A percentile compares a stretch with the other conserved stretches of the same genome.
Conservation (phyloP, 2,797 vertebrate species). For the Cynodonichthys magdalenae region DNA sequence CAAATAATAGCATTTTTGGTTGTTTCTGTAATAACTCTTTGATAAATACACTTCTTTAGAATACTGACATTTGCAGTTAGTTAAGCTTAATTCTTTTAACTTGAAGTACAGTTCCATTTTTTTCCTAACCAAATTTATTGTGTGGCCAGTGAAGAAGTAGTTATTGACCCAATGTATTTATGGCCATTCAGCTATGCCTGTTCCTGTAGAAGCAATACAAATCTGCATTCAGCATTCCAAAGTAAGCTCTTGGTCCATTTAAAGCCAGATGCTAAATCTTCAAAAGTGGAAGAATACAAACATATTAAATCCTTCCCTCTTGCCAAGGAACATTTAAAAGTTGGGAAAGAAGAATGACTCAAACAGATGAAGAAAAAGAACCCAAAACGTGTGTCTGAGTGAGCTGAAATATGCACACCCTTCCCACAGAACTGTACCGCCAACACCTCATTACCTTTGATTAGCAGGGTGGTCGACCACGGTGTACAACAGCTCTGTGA, state of each 20-base stretch:
- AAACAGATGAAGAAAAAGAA: slow-evolving; percentile 29
- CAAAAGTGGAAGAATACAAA: slow-evolving; percentile 36
- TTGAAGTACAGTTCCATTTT: background rate
- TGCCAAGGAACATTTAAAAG: slow-evolving; percentile 42
- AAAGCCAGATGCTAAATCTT: slow-evolving; percentile 51
- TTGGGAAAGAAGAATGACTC: slow-evolving; percentile 29
- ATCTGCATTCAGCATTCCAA: slow-evolving; percentile 47
- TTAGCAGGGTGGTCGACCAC: slow-evolving; percentile 63
- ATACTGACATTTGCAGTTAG: too few relatives aligned
- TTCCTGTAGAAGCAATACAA: slow-evolving; percentile 61
- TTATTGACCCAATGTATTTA: slow-evolving; percentile 32
- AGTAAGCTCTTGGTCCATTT: slow-evolving; percentile 46
- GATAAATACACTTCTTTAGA: too few relatives aligned
- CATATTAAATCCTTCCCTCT: slow-evolving; percentile 36
- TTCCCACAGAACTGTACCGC: slow-evolving; percentile 38
- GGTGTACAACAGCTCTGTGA: slow-evolving; percentile 48
- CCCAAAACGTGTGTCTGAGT: slow-evolving; percentile 4
- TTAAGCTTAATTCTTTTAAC: background rate
- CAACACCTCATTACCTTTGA: slow-evolving; percentile 73
- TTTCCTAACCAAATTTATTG: background rate
- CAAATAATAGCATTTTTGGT: too few relatives aligned
- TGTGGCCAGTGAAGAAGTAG: background rate
- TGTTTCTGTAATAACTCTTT: too few relatives aligned
- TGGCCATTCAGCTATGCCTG: slow-evolving; percentile 27
- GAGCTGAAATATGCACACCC: slow-evolving; percentile 14